A percentile compares a stretch with the other conserved stretches of the same genome.
These are phyloP conservation scores for Orchesellides sinensis DNA, from an alignment of 2,888 invertebrate species.

Conservation along the genomic window DNA sequence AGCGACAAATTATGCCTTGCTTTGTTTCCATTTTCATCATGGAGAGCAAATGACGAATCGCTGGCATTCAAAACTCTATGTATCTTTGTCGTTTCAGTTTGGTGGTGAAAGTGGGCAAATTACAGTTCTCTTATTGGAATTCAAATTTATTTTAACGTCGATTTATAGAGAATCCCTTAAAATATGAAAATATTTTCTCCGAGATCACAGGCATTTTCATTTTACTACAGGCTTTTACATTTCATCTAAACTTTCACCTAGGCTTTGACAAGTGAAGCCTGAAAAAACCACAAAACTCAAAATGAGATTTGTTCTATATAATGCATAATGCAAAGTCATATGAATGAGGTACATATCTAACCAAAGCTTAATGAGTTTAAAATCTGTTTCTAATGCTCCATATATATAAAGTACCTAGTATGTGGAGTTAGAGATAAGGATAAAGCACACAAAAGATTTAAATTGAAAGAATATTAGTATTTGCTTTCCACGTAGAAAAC, in stretches of 20 bases:
- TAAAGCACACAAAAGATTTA: conserved; percentile 21
- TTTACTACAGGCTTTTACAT: too few relatives aligned
- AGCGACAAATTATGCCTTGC: conserved; percentile 43
- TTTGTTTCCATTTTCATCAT: conserved; percentile 17
- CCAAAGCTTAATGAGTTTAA: conserved; percentile 50
- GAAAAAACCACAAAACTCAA: conserved; percentile 38
- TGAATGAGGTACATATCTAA: conserved; percentile 18
- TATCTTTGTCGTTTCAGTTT: too few relatives aligned
- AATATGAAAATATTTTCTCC: neutral
- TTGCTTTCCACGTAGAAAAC: conserved; percentile 36
- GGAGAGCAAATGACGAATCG: too few relatives aligned
- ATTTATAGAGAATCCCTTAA: neutral
- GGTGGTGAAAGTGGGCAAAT: too few relatives aligned
- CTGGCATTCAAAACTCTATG: too few relatives aligned
- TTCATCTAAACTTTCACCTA: neutral
- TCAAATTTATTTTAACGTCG: too few relatives aligned
- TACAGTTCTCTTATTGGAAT: too few relatives aligned
- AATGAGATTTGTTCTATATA: conserved; percentile 48
- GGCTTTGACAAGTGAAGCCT: conserved; percentile 42
- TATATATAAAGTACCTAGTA: too few relatives aligned
- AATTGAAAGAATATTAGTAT: conserved; percentile 32
- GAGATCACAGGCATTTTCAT: too few relatives aligned
- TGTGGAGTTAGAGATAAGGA: neutral
- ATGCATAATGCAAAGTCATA: too few relatives aligned
- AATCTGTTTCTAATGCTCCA: neutral